phyloP scores from a whole-genome alignment of 2,113 vertebrate species.

The Eptesicus fuscus region DNA sequence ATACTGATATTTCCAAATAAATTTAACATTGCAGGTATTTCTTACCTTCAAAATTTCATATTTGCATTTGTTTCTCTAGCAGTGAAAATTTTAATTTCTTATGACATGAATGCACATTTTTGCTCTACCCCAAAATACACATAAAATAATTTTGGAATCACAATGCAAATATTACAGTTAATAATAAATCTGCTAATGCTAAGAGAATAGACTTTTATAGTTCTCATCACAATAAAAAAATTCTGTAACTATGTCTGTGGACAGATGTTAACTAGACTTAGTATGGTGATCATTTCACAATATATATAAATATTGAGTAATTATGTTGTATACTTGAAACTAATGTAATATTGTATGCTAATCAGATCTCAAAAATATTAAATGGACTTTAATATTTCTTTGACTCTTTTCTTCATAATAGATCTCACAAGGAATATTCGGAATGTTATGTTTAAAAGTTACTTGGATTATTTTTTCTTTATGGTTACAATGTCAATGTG shows the following conservation, averaged over 20 bases:
- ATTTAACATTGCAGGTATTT: background rate
- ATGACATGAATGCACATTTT: background rate
- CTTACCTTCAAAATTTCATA: background rate
- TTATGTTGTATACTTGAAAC: background rate
- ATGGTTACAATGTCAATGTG: background rate
- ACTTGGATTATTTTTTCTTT: background rate
- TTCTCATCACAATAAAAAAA: background rate
- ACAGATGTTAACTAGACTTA: background rate
- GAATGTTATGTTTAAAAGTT: background rate
- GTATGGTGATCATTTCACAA: background rate
- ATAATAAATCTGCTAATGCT: background rate
- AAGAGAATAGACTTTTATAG: background rate
- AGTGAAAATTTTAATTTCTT: background rate
- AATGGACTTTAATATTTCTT: background rate
- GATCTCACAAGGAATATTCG: background rate
- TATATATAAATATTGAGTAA: background rate
- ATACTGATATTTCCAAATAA: background rate
- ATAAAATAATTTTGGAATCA: background rate
- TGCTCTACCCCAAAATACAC: background rate
- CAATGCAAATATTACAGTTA: background rate
- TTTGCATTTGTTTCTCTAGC: background rate
- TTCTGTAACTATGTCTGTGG: background rate
- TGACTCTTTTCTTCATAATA: background rate
- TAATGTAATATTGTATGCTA: background rate
- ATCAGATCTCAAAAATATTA: background rate